phyloP scores from a whole-genome alignment of 2,797 vertebrate genomes.

The Trematocara caparti region DNA sequence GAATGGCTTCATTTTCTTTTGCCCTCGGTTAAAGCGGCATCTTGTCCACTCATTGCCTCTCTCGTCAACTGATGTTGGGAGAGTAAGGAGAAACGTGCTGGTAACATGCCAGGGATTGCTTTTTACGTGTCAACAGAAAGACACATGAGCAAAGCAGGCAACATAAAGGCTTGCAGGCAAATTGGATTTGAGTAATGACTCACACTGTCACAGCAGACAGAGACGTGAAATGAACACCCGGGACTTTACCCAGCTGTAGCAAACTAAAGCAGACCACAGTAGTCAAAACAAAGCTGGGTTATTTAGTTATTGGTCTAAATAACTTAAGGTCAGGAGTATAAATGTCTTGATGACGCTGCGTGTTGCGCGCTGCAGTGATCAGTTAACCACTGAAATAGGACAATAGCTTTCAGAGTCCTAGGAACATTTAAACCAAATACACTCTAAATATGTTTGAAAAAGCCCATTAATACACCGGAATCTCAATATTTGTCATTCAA shows the following conservation, averaged over 20 bases:
- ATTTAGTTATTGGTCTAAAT: conserved; percentile 55
- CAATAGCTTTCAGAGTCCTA: not conserved
- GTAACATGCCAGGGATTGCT: conserved; percentile 51
- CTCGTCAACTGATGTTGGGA: conserved; percentile 45
- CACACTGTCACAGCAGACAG: conserved; percentile 52
- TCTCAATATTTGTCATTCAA: not conserved
- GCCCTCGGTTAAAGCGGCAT: conserved; percentile 70
- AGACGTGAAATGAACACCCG: conserved; percentile 45
- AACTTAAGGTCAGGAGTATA: not conserved
- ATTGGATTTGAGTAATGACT: conserved; percentile 73
- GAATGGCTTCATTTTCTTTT: conserved; percentile 74
- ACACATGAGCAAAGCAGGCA: conserved; percentile 56
- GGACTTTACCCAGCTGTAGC: conserved; percentile 38
- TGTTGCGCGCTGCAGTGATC: conserved; percentile 17
- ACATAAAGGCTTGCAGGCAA: conserved; percentile 62
- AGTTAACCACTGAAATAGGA: conserved; percentile 21
- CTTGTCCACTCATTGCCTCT: conserved; percentile 49
- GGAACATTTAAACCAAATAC: not conserved
- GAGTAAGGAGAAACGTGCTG: conserved; percentile 35
- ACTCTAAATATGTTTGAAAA: not conserved
- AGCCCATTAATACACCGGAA: not conserved
- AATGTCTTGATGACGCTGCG: not conserved
- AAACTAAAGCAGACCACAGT: conserved; percentile 32
- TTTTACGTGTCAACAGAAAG: conserved; percentile 59
- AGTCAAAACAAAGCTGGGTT: conserved; percentile 48